These are phyloP conservation scores for Orientallactaga sibirica DNA, from an alignment of 2,797 vertebrate genomes.

Conservation along the genomic window DNA sequence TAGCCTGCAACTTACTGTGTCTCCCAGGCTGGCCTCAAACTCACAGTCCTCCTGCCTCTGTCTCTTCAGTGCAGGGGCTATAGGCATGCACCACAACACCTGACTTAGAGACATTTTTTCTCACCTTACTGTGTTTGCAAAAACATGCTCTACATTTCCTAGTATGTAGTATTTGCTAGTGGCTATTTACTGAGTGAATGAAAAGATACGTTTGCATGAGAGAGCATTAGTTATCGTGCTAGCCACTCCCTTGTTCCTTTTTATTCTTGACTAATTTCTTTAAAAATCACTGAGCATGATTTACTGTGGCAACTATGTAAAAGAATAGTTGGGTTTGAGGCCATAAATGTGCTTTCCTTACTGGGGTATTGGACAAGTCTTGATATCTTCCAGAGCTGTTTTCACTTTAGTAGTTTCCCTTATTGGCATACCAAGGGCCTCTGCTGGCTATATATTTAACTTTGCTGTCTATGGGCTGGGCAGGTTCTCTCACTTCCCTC, in stretches of 20 bases:
- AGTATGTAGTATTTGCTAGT: background rate
- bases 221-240: background rate
- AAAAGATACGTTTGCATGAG: background rate
- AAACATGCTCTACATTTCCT: background rate
- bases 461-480: background rate
- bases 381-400: background rate
- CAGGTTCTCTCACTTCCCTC: background rate
- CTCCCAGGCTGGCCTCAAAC: no score
- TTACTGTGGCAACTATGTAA: background rate
- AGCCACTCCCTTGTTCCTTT: background rate
- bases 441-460: background rate
- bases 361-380: background rate
- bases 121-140: background rate
- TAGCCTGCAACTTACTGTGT: no score
- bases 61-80: background rate
- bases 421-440: background rate
- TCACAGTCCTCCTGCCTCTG: background rate
- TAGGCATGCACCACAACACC: background rate
- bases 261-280: background rate
- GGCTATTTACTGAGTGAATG: background rate
- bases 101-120: background rate
- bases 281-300: constrained; percentile 23
- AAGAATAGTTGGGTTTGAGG: background rate
- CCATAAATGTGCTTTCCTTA: background rate
- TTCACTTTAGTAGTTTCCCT: background rate